Conservation (phyloP, 2,113 vertebrate genomes). For the Hydrolagus affinis region DNA sequence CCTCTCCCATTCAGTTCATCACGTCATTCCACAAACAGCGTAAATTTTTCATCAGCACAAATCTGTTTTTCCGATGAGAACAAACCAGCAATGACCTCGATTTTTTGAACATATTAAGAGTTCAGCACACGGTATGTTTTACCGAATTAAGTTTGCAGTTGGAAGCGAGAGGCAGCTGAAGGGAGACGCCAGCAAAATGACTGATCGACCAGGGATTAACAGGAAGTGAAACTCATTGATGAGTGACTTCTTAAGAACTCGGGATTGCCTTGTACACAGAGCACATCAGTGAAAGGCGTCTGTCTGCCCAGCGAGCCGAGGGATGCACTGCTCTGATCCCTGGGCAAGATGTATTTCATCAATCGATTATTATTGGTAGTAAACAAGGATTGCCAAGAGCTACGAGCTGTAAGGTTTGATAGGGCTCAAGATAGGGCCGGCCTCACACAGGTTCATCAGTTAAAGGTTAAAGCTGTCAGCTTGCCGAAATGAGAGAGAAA, state of each 20-base stretch:
- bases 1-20: neutral
- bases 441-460: slow-evolving; percentile 21
- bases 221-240: neutral
- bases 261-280: no score
- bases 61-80: neutral
- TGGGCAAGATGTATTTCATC: neutral
- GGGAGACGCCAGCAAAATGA: neutral
- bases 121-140: neutral
- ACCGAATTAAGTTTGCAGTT: neutral
- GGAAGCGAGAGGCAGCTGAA: neutral
- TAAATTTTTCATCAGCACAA: neutral
- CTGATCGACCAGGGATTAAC: neutral
- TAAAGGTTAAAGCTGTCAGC: slow-evolving; percentile 25
- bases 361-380: neutral
- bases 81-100: neutral
- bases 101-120: neutral
- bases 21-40: neutral
- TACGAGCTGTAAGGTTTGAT: neutral
- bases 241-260: neutral
- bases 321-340: no score
- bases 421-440: neutral
- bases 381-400: neutral
- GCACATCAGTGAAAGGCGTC: neutral
- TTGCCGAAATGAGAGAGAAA: neutral
- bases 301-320: neutral